These are phyloP conservation scores for Echinops telfairi DNA, from an alignment of 2,113 vertebrate genomes.

Conservation along the genomic window DNA sequence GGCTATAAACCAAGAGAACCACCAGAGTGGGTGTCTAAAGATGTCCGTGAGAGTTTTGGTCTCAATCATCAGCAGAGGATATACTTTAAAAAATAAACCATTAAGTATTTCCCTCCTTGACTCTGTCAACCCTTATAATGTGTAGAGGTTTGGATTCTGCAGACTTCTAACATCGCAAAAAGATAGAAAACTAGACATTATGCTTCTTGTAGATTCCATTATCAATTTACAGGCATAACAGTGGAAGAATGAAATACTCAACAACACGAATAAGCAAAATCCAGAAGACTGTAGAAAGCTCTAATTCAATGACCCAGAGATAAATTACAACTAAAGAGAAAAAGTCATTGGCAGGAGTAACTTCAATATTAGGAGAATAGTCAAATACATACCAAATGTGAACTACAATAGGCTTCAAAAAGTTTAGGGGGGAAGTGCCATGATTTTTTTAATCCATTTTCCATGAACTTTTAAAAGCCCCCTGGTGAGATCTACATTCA, in stretches of 20 bases:
- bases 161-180: constrained; percentile 15
- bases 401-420: not conserved
- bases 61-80: constrained; percentile 18
- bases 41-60: constrained; percentile 14
- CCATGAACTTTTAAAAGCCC: too few relatives aligned
- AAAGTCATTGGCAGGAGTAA: not conserved
- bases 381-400: constrained; percentile 22
- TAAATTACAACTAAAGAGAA: constrained; percentile 32
- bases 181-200: not conserved
- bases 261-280: not conserved
- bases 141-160: not conserved
- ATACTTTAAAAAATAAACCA: not conserved
- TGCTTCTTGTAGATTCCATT: not conserved
- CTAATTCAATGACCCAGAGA: not conserved
- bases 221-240: not conserved
- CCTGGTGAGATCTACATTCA: not conserved
- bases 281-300: not conserved
- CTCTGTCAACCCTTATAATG: not conserved
- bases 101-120: not conserved
- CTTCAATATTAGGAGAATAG: not conserved
- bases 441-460: too few relatives aligned
- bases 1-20: constrained; percentile 5
- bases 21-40: constrained; percentile 34
- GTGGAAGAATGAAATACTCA: rapidly evolving
- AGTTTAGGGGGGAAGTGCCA: too few relatives aligned